Evolutionary conservation across 1,140 invertebrate genomes (phyloP).

Genomic region (Rhizoglyphus robini): DNA sequence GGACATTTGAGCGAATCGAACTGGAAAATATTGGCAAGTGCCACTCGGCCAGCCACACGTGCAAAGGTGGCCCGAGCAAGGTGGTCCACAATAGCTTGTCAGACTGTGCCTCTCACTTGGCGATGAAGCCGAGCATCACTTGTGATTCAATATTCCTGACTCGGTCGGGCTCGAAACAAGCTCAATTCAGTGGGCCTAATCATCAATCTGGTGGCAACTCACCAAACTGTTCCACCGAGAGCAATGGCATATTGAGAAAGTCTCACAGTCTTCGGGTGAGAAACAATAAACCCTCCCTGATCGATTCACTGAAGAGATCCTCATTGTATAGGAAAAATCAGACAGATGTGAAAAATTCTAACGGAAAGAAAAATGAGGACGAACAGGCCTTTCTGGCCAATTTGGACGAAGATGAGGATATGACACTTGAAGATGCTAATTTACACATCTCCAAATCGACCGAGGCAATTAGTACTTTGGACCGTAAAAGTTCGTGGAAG

Average conservation of each 20-base stretch:
- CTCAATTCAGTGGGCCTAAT: not conserved
- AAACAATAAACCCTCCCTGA: not conserved
- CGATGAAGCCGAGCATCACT: not conserved
- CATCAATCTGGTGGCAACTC: not conserved
- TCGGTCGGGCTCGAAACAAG: not conserved
- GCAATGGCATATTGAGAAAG: constrained; percentile 3
- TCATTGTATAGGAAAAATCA: not conserved
- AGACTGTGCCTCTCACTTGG: not conserved
- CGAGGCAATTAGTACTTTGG: not conserved
- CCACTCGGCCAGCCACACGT: not conserved
- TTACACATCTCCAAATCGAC: not conserved
- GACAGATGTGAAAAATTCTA: not conserved
- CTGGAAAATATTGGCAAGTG: no score
- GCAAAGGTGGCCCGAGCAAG: no score
- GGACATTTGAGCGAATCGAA: not conserved
- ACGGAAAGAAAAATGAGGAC: not conserved
- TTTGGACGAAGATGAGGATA: not conserved
- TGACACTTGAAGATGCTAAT: not conserved
- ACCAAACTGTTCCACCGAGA: not conserved
- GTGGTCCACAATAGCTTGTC: not conserved
- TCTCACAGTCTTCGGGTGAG: constrained; percentile 2
- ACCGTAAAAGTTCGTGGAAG: not conserved
- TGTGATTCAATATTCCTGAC: no score
- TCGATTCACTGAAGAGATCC: not conserved
- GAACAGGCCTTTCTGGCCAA: not conserved